These are phyloP conservation scores for Apus apus DNA, from an alignment of 2,113 vertebrate species.

Conservation along the genomic window DNA sequence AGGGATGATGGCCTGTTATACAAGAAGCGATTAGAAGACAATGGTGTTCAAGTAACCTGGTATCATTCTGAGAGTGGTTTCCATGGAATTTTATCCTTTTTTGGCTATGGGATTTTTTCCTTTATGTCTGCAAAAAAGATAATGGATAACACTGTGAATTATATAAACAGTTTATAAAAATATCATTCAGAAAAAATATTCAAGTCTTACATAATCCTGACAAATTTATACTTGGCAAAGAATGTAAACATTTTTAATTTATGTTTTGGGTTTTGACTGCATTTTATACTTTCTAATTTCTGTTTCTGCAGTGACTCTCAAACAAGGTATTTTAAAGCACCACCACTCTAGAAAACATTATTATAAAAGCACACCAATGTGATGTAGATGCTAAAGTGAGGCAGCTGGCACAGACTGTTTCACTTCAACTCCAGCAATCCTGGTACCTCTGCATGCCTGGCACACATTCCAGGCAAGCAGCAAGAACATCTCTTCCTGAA, in stretches of 20 bases:
- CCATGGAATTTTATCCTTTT: slow-evolving; percentile 80
- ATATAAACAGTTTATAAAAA: slow-evolving; percentile 73
- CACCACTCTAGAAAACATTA: background rate
- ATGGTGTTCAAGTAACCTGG: slow-evolving; percentile 80
- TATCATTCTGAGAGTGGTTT: slow-evolving; percentile 79
- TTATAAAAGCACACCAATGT: background rate
- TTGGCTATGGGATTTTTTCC: slow-evolving; percentile 62
- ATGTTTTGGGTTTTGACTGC: background rate
- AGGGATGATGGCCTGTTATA: slow-evolving; percentile 84
- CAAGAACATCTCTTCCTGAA: background rate
- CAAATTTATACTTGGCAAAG: background rate
- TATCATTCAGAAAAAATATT: background rate
- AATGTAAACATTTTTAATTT: background rate
- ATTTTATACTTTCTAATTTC: background rate
- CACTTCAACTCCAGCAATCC: background rate
- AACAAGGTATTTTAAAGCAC: background rate
- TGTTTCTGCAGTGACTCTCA: background rate
- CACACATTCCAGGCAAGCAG: background rate
- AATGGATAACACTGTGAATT: slow-evolving; percentile 70
- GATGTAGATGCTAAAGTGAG: rapidly evolving
- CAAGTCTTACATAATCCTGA: background rate
- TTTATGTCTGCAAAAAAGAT: slow-evolving; percentile 71
- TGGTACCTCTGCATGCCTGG: background rate
- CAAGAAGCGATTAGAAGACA: slow-evolving; percentile 83
- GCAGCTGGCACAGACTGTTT: background rate